Conservation (phyloP, 2,797 vertebrate species). For the Sebastes variabilis region DNA sequence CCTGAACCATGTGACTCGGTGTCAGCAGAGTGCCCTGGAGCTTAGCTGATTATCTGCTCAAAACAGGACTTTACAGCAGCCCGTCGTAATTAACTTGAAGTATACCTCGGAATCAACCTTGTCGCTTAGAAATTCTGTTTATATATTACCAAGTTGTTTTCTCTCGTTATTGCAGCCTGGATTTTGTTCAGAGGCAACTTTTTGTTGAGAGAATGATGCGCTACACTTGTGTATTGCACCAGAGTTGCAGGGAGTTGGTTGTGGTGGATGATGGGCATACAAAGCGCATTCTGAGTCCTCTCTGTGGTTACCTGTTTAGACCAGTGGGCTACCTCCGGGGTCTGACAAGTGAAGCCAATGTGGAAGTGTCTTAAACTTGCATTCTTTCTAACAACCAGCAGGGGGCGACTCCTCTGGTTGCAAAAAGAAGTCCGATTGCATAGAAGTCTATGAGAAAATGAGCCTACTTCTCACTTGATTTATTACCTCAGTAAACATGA, state of each 20-base stretch:
- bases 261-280: neutral
- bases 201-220: neutral
- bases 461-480: no score
- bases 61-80: slow-evolving; percentile 2
- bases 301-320: neutral
- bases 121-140: neutral
- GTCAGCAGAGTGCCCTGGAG: slow-evolving; percentile 12
- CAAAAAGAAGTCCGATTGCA: no score
- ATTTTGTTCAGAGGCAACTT: neutral
- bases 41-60: slow-evolving; percentile 3
- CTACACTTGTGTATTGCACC: neutral
- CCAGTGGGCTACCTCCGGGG: no score
- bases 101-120: neutral
- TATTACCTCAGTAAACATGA: no score
- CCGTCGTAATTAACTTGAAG: neutral
- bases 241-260: neutral
- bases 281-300: neutral
- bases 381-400: no score
- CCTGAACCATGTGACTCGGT: neutral
- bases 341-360: no score
- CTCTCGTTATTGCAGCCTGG: neutral
- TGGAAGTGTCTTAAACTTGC: no score
- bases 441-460: no score
- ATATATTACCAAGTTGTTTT: neutral
- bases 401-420: no score